Percentiles rank a stretch among this genome's conserved stretches.
phyloP scores from a whole-genome alignment of 1,140 invertebrate species.

The Drosophila orena region DNA sequence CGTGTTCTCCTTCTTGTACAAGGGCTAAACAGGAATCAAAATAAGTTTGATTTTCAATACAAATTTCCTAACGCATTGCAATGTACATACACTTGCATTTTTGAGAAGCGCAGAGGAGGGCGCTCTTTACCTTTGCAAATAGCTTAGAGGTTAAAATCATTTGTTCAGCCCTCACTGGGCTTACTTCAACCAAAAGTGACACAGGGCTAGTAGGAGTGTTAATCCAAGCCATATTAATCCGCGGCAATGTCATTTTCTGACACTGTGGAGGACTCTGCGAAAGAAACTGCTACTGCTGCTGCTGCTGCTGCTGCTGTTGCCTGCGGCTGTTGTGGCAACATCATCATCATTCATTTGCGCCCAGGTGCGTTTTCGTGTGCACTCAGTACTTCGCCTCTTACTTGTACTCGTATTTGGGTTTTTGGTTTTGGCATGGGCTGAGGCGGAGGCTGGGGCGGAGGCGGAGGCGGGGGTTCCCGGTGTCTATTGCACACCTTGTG shows the following conservation, averaged over 20 bases:
- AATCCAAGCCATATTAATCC: neutral
- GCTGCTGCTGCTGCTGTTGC: slow-evolving; percentile 9
- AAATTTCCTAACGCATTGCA: no score
- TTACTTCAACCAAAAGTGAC: no score
- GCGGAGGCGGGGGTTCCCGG: slow-evolving; percentile 13
- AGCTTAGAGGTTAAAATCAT: no score
- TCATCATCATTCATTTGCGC: slow-evolving; percentile 79
- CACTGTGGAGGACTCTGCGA: slow-evolving; percentile 6
- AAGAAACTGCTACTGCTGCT: slow-evolving; percentile 8
- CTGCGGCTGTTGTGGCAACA: slow-evolving; percentile 51
- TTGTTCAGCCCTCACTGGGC: no score
- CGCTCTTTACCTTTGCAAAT: neutral
- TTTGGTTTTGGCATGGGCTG: slow-evolving; percentile 9
- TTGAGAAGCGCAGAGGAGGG: neutral
- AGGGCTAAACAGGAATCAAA: neutral
- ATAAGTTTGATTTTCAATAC: no score
- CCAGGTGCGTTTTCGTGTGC: slow-evolving; percentile 68
- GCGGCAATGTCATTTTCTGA: neutral
- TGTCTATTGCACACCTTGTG: slow-evolving; percentile 46
- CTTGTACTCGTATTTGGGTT: slow-evolving; percentile 24
- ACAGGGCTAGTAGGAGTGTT: neutral
- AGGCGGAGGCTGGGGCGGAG: slow-evolving; percentile 3
- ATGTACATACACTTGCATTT: neutral
- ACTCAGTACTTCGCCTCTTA: slow-evolving; percentile 43
- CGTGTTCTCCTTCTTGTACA: no score